phyloP scores from a whole-genome alignment of 1,140 invertebrate genomes.

The Rhagoletis zephyria region DNA sequence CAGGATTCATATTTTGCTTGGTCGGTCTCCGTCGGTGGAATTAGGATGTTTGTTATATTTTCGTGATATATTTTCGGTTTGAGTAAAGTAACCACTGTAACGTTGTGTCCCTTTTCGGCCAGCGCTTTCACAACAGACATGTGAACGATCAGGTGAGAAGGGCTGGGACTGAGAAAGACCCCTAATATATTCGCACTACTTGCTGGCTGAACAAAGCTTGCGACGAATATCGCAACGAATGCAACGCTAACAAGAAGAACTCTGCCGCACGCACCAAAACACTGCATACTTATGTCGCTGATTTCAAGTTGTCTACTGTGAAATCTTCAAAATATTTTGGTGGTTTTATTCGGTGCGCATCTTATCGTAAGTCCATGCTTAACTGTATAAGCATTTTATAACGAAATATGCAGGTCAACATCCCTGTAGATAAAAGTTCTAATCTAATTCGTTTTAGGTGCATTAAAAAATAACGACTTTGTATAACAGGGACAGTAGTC shows the following conservation, averaged over 20 bases:
- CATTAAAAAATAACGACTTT: too few relatives aligned
- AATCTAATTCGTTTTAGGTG: too few relatives aligned
- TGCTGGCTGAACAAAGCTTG: neutral
- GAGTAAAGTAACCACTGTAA: slow-evolving; percentile 64
- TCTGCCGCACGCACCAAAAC: too few relatives aligned
- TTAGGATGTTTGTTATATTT: slow-evolving; percentile 67
- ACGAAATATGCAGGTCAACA: too few relatives aligned
- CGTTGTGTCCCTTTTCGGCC: slow-evolving; percentile 68
- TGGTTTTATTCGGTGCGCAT: too few relatives aligned
- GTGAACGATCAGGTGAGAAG: slow-evolving; percentile 69
- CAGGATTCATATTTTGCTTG: slow-evolving; percentile 59
- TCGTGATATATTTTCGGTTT: slow-evolving; percentile 67
- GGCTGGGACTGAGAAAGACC: slow-evolving; percentile 69
- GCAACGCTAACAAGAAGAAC: too few relatives aligned
- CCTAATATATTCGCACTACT: slow-evolving; percentile 67
- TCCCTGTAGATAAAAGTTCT: too few relatives aligned
- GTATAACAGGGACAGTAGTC: too few relatives aligned
- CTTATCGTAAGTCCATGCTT: too few relatives aligned
- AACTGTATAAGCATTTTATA: too few relatives aligned
- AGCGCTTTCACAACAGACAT: slow-evolving; percentile 67
- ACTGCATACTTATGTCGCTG: neutral
- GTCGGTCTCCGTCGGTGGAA: slow-evolving; percentile 60
- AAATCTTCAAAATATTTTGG: too few relatives aligned
- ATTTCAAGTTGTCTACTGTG: neutral
- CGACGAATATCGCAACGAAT: neutral